Evolutionary conservation across 1,140 invertebrate species (phyloP).

Genomic region (Dendrolimus punctatus): DNA sequence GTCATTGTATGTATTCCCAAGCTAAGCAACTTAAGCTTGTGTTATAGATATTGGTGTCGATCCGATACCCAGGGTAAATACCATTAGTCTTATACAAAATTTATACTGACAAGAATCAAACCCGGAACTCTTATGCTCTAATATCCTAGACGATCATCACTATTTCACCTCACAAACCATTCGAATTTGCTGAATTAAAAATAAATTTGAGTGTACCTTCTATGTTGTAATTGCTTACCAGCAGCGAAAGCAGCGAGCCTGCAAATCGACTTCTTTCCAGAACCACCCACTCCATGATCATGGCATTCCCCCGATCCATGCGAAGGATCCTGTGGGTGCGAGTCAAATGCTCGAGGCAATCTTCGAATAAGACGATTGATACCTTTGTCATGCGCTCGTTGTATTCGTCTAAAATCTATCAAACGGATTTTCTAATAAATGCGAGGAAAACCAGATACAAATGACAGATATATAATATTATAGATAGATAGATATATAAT

Average conservation of each 20-base stretch:
- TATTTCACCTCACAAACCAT: too few relatives aligned
- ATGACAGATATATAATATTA: too few relatives aligned
- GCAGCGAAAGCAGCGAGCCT: conserved; percentile 83
- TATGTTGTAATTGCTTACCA: conserved; percentile 36
- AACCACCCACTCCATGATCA: conserved; percentile 89
- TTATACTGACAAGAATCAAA: too few relatives aligned
- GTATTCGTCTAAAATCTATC: conserved; percentile 87
- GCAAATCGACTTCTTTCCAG: conserved; percentile 86
- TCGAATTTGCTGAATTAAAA: not conserved
- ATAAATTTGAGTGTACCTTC: not conserved
- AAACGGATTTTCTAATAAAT: not conserved
- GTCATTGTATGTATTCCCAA: too few relatives aligned
- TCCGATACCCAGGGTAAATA: too few relatives aligned
- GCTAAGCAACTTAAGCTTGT: too few relatives aligned
- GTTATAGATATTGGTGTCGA: too few relatives aligned
- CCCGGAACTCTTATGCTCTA: too few relatives aligned
- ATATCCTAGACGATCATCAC: too few relatives aligned
- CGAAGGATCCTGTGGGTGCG: conserved; percentile 87
- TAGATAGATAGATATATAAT: too few relatives aligned
- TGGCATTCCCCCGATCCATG: conserved; percentile 87
- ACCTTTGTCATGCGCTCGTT: conserved; percentile 81
- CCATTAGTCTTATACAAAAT: too few relatives aligned
- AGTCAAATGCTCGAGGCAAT: conserved; percentile 91
- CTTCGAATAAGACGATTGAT: conserved; percentile 90
- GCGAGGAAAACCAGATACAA: too few relatives aligned